Evolutionary conservation across 1,140 invertebrate species (phyloP).

Genomic region (Neoseiulus cucumeris): DNA sequence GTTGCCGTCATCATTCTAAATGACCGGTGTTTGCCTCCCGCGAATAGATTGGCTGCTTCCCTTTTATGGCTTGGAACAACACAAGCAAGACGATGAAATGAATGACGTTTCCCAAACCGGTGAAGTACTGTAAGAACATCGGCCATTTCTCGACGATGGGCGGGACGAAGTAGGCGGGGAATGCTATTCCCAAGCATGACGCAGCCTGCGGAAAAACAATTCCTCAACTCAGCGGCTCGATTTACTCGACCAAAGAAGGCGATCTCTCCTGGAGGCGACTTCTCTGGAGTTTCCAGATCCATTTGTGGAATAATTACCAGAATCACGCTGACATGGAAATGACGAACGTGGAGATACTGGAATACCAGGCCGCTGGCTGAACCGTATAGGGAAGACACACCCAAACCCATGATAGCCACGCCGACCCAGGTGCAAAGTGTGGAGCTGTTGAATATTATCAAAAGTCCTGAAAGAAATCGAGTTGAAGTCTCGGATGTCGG

Average conservation of each 20-base stretch:
- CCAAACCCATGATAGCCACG: neutral
- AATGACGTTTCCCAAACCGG: neutral
- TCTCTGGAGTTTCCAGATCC: too few species aligned
- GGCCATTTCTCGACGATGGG: neutral
- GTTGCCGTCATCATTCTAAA: too few species aligned
- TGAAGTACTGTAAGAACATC: neutral
- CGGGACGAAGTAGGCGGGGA: neutral
- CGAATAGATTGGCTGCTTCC: neutral
- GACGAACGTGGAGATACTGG: neutral
- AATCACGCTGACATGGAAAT: conserved; percentile 1
- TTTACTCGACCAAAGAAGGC: too few species aligned
- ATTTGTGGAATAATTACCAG: neutral
- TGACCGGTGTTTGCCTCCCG: too few species aligned
- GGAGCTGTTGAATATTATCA: neutral
- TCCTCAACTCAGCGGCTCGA: too few species aligned
- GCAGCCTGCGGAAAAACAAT: neutral
- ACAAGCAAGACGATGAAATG: neutral
- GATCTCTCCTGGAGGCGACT: too few species aligned
- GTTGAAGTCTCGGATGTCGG: neutral
- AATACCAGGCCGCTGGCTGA: neutral
- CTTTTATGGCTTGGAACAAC: neutral
- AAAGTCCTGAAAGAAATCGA: neutral
- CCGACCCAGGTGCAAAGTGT: neutral
- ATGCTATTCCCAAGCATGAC: neutral
- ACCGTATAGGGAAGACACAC: neutral